A percentile compares a stretch with the other conserved stretches of the same genome.
Conservation (phyloP, 1,140 invertebrate genomes). For the Phocides pigmalion region DNA sequence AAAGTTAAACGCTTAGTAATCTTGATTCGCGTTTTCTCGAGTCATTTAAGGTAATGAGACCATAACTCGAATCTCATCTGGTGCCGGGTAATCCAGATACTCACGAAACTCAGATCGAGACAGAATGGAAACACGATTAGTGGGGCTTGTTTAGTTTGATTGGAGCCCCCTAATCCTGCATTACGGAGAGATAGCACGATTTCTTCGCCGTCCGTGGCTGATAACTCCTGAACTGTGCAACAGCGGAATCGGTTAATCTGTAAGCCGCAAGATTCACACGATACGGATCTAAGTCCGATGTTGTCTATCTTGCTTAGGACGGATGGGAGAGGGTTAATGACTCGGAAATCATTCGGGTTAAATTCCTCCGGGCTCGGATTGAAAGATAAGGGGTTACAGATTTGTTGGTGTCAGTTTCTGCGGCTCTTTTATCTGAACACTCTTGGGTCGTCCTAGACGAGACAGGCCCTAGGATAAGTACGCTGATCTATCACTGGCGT, state of each 20-base stretch:
- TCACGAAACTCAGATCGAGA: constrained; percentile 74
- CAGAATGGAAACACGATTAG: constrained; percentile 78
- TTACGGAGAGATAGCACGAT: constrained; percentile 77
- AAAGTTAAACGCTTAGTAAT: constrained; percentile 32
- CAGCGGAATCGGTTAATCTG: constrained; percentile 72
- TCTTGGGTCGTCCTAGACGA: constrained; percentile 24
- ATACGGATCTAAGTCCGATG: constrained; percentile 78
- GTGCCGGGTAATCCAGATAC: constrained; percentile 64
- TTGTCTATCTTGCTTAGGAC: constrained; percentile 81
- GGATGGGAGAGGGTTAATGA: constrained; percentile 75
- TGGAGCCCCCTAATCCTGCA: constrained; percentile 72
- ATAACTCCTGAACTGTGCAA: constrained; percentile 73
- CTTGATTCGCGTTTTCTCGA: constrained; percentile 33
- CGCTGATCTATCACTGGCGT: constrained; percentile 28
- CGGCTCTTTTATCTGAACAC: constrained; percentile 44
- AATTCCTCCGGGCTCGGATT: constrained; percentile 72
- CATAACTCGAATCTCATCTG: constrained; percentile 71
- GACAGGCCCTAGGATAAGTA: constrained; percentile 38
- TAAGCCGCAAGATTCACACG: constrained; percentile 70
- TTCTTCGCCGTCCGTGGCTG: constrained; percentile 76
- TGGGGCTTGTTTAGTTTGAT: constrained; percentile 80
- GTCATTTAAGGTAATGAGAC: constrained; percentile 73
- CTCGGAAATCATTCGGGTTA: constrained; percentile 81
- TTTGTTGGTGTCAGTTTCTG: constrained; percentile 74
- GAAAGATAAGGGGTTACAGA: constrained; percentile 78